These are phyloP conservation scores for Taenioides sp. DNA, from an alignment of 2,797 vertebrate genomes.

Conservation along the genomic window DNA sequence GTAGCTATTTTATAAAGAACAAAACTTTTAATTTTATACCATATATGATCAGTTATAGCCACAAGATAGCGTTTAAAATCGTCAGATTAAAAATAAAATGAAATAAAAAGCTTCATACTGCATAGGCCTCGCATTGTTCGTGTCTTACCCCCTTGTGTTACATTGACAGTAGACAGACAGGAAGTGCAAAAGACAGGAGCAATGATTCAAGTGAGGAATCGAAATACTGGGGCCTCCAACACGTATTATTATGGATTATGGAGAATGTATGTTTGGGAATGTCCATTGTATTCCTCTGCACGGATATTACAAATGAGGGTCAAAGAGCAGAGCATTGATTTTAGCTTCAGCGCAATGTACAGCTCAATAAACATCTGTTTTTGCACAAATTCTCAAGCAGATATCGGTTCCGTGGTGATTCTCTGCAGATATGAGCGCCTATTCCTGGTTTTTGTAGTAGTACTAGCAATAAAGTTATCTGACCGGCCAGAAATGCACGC, in stretches of 20 bases:
- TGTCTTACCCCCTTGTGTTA: neutral
- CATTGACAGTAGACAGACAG: conserved; percentile 2
- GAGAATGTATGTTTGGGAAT: neutral
- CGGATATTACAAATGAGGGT: neutral
- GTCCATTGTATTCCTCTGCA: neutral
- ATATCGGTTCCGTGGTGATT: neutral
- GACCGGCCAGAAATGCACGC: too few relatives aligned
- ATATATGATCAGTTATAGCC: too few relatives aligned
- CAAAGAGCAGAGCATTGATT: conserved; percentile 5
- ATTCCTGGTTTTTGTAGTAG: neutral
- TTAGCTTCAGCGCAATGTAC: neutral
- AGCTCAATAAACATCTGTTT: conserved; percentile 5
- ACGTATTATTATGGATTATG: neutral
- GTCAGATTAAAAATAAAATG: too few relatives aligned
- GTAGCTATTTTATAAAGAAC: too few relatives aligned
- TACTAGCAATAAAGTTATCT: neutral
- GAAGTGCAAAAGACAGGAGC: conserved; percentile 5
- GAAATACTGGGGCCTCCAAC: neutral
- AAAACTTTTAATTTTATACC: too few relatives aligned
- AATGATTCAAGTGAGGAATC: neutral
- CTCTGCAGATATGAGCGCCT: neutral
- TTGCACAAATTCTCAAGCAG: neutral
- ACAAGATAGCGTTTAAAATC: too few relatives aligned
- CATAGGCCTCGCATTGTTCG: too few relatives aligned
- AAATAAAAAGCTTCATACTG: too few relatives aligned